Conservation (phyloP, 2,797 vertebrate species). For the Gallinago solitaria region DNA sequence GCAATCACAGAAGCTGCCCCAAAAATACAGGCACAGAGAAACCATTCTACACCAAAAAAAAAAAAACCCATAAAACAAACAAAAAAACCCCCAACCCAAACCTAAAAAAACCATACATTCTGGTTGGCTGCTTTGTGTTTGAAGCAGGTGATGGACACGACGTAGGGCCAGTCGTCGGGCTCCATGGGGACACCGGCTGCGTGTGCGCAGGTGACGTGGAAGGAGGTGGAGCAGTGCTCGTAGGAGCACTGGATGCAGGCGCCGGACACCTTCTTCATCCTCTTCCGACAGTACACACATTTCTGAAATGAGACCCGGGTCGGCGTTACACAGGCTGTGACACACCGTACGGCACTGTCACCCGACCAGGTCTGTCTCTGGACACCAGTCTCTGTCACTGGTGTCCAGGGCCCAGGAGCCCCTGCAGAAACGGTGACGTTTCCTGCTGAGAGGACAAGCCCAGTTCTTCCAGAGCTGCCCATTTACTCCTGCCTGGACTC, state of each 20-base stretch:
- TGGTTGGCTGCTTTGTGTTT: constrained; percentile 81
- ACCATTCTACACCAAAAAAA: background rate
- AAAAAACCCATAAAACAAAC: fast-evolving
- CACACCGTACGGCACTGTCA: fast-evolving
- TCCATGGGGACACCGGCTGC: constrained; percentile 91
- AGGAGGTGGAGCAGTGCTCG: constrained; percentile 93
- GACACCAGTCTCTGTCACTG: fast-evolving
- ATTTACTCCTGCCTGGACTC: fast-evolving
- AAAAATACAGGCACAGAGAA: fast-evolving
- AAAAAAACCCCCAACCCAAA: background rate
- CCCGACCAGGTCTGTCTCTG: fast-evolving
- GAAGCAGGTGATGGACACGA: constrained; percentile 94
- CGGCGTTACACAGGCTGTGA: fast-evolving
- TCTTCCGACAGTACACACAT: constrained; percentile 90
- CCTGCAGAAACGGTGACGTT: fast-evolving
- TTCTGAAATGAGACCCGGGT: constrained; percentile 75
- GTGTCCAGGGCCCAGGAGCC: background rate
- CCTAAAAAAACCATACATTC: constrained; percentile 67
- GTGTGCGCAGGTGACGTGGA: constrained; percentile 95
- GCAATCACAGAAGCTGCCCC: fast-evolving
- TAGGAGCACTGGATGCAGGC: constrained; percentile 95
- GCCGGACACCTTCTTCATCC: constrained; percentile 81
- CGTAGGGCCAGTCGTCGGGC: constrained; percentile 95
- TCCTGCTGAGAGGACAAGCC: background rate
- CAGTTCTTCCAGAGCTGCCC: background rate